phyloP scores from a whole-genome alignment of 2,113 vertebrate genomes.

The Argyrosomus japonicus region DNA sequence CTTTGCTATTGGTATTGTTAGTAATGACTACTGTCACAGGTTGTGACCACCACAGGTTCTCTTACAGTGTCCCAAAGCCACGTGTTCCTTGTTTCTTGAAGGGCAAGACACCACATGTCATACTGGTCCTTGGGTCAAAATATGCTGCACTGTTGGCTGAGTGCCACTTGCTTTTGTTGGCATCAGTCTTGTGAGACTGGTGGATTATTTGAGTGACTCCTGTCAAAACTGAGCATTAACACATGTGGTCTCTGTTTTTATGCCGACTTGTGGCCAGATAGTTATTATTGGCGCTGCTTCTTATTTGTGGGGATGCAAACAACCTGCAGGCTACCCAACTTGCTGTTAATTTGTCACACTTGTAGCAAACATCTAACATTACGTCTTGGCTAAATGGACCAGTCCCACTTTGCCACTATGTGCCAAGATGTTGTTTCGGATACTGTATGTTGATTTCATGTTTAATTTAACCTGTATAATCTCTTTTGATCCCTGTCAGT shows the following conservation, averaged over 20 bases:
- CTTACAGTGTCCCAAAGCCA: constrained; percentile 1
- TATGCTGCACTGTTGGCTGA: constrained; percentile 32
- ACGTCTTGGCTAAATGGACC: constrained; percentile 33
- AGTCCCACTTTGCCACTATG: constrained; percentile 3
- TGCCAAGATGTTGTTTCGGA: constrained; percentile 28
- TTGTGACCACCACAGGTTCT: constrained; percentile 11
- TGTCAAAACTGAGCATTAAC: constrained; percentile 59
- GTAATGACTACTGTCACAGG: constrained; percentile 8
- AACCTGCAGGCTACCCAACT: constrained; percentile 14
- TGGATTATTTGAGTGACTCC: constrained; percentile 46
- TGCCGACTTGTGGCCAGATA: constrained; percentile 43
- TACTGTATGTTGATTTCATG: constrained; percentile 43
- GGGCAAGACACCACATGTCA: constrained; percentile 47
- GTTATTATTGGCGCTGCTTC: constrained; percentile 44
- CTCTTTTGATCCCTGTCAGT: constrained; percentile 11
- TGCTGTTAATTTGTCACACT: constrained; percentile 66
- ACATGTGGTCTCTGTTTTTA: constrained; percentile 53
- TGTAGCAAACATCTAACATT: constrained; percentile 53
- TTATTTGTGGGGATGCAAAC: constrained; percentile 40
- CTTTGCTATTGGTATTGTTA: constrained; percentile 1
- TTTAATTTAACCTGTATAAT: neutral
- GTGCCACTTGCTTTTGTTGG: constrained; percentile 50
- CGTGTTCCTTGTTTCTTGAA: constrained; percentile 45
- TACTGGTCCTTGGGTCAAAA: constrained; percentile 16
- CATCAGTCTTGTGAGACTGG: constrained; percentile 22